Base-by-base conservation (phyloP, 1,140 invertebrate genomes). In the Coelopa frigida region DNA sequence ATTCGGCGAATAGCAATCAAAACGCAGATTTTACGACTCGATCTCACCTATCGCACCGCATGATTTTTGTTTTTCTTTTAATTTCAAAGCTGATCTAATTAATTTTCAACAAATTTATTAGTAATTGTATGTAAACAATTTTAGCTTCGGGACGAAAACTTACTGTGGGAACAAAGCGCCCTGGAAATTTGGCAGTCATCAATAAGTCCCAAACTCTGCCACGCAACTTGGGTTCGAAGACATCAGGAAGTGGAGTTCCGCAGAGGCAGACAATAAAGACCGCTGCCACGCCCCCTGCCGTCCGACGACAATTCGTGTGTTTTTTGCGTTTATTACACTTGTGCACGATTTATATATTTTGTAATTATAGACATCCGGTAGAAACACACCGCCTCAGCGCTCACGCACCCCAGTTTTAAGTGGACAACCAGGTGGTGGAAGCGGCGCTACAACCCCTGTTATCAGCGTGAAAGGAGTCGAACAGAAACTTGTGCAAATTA, bases 401-500 rank as follows among this genome's bases (percentile, higher is more conserved):
- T 67, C 61, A 14, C 54, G 60, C 53, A 74, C 48, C 59, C 73
- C 40, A 57, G 72, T 58, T 50, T 69, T 1, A 68, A 20, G 41
- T 29, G 70, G 15, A 65, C 73, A 43, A 69, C 24, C 41, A 31
- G 42, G 44, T n/a, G 41, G 74, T 1, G 50, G 71, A 20, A 70
- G 66, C 43, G 65, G 73, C 44, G 71, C 72, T 39, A 70, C 72
- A 27, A 61, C 58, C 31, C 71, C 75, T 43, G 53, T 72, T 12
- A 57, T 72, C 24, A 70, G 72, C 11, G 73, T 88, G 6, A 80
- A 85, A 51, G 85, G 85, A 2, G 82, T 89, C 6, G 94, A 96
- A 71, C 82, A 86, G n/a, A 93, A 94, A 70, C 79, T 96, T 46
- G 86, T 85, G 38, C 85, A 89, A 72, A 74, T 82, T 22, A 84